Percentiles rank a stretch among this genome's conserved stretches.
Evolutionary conservation across 2,113 vertebrate species (phyloP).

Genomic region (Tretioscincus oriximinensis): DNA sequence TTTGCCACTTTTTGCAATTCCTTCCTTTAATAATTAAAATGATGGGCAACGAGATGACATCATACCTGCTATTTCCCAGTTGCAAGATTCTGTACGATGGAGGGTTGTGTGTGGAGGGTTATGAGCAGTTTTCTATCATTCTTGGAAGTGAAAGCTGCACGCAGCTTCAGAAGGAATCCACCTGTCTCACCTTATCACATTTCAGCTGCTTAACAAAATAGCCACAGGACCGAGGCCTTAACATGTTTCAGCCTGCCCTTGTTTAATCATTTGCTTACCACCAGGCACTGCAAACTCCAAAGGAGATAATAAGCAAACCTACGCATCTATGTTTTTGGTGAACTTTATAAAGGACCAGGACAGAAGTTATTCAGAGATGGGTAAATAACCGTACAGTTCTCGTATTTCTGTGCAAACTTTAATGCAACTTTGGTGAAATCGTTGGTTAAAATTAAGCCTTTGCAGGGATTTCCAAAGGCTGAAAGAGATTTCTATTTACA

Average conservation of each 20-base stretch:
- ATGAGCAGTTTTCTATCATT: not conserved
- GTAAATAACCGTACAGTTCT: not conserved
- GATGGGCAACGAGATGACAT: fast-evolving
- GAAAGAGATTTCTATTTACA: not conserved
- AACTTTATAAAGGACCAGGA: not conserved
- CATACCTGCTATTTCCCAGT: fast-evolving
- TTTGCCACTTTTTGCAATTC: not conserved
- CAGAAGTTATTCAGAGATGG: not conserved
- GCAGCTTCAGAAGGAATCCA: fast-evolving
- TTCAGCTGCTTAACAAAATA: constrained; percentile 14
- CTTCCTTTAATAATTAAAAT: not conserved
- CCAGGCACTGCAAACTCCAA: not conserved
- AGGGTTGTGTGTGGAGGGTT: not conserved
- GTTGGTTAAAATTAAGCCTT: too few relatives aligned
- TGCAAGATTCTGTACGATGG: not conserved
- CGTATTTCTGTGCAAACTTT: not conserved
- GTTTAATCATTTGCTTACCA: constrained; percentile 11
- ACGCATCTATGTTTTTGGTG: not conserved
- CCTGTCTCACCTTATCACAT: not conserved
- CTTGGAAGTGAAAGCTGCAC: not conserved
- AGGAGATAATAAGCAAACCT: constrained; percentile 41
- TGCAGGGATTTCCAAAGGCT: constrained; percentile 16
- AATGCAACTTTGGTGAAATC: constrained; percentile 17
- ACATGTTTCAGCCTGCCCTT: constrained; percentile 24
- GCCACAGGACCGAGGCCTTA: not conserved